phyloP scores from a whole-genome alignment of 1,140 invertebrate genomes.

The Colletes latitarsis region DNA sequence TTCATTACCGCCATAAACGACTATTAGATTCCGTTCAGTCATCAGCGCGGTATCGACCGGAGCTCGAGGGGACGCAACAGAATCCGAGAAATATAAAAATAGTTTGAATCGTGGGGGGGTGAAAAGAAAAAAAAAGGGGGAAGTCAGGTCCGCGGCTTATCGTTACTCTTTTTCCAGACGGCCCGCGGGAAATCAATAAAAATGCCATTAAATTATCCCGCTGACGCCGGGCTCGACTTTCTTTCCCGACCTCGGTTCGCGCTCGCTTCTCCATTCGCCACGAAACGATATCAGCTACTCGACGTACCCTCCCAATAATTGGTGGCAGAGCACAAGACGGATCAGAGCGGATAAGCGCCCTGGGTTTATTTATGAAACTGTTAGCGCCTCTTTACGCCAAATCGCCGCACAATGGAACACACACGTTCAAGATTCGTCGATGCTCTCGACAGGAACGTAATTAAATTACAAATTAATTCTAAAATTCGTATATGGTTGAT shows the following conservation, averaged over 20 bases:
- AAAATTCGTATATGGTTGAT: too few relatives aligned
- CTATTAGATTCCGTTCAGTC: background rate
- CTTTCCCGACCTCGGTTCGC: background rate
- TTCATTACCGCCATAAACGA: background rate
- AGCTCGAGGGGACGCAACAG: background rate
- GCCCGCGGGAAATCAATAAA: conserved; percentile 25
- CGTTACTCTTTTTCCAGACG: background rate
- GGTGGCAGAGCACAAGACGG: background rate
- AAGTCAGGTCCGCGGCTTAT: background rate
- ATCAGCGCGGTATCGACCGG: background rate
- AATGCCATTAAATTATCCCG: conserved; percentile 19
- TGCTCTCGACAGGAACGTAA: too few relatives aligned
- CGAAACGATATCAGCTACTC: background rate
- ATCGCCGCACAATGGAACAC: too few relatives aligned
- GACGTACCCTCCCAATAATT: background rate
- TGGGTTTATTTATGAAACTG: background rate
- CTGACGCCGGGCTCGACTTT: background rate
- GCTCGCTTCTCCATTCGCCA: background rate
- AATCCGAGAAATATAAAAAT: background rate
- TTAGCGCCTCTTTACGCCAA: background rate
- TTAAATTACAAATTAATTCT: too few relatives aligned
- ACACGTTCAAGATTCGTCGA: too few relatives aligned
- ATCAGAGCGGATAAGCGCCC: background rate
- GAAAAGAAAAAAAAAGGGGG: background rate
- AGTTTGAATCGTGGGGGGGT: background rate